Evolutionary conservation across 2,888 invertebrate genomes (phyloP), one percentile per base, ranked within the genome.

Genomic region (Thereva nobilitata): DNA sequence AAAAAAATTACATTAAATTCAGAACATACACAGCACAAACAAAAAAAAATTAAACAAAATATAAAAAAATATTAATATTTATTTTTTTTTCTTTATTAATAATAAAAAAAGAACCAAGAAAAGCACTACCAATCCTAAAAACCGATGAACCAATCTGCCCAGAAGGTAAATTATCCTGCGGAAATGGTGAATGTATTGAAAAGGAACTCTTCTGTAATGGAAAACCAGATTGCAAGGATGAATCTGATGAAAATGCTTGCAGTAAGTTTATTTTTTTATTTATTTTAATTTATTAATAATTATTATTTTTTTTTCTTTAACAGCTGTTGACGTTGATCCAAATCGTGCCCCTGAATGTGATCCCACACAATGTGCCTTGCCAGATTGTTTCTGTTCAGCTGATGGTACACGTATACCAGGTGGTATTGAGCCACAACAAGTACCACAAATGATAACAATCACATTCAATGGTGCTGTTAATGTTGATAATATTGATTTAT

Each of bases 241-340:
- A 94, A 78, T 95, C 95, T 63, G 95, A 95, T 78, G 95, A 95
- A 83, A 95, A 95, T 76, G 92, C 95, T 72, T 95, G 95, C 86
- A 90, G 95, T 95, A 85, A 90, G 94, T 92, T 67, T 54, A 6
- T 23, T 1, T 34, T 23, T 3, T 8, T 41, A 41, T 9, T 44
- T 53, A n/a, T 52, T 50, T 23, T 61, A 50, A 5, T 47, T 12
- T 42, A 8, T n/a, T 10, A 44, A 59, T 1, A 9, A 57, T 52
- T 64, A 23, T 41, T 9, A 63, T 41, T 49, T 42, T 37, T 8
- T 12, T 56, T 55, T 83, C n/a, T n/a, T n/a, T n/a, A n/a, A 23
- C 83, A 94, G 94, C 92, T 76, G 93, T 94, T 71, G 93, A 94
- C 74, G 86, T 88, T 67, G 95, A 95, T 80, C 95, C 95, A 12